phyloP scores from a whole-genome alignment of 2,797 vertebrate genomes.

The Platalea minor region DNA sequence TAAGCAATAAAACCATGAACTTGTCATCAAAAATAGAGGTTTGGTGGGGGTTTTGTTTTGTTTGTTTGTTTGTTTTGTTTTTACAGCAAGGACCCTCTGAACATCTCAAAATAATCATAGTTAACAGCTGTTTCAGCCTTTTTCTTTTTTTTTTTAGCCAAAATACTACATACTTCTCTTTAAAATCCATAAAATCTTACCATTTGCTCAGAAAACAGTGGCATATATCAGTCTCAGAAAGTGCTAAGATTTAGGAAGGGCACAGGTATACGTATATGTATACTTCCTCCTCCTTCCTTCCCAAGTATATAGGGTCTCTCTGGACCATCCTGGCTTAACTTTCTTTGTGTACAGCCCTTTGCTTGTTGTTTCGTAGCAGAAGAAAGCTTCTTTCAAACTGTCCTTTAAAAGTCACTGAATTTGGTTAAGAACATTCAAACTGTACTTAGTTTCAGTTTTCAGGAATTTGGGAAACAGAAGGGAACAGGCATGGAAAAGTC shows the following conservation, averaged over 20 bases:
- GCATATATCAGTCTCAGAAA: neutral
- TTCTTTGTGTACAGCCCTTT: neutral
- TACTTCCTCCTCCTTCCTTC: neutral
- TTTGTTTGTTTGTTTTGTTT: neutral
- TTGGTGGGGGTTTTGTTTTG: neutral
- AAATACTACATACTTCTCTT: neutral
- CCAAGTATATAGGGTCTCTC: neutral
- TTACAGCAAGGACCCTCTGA: neutral
- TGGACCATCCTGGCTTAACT: neutral
- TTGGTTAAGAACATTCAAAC: neutral
- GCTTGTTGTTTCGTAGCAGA: neutral
- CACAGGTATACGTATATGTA: neutral
- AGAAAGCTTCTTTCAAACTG: neutral
- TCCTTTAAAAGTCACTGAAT: neutral
- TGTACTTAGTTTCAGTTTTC: neutral
- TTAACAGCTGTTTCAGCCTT: neutral
- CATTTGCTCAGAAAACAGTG: neutral
- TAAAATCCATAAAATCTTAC: neutral
- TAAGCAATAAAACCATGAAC: neutral
- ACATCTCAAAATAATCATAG: neutral
- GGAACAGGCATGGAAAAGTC: neutral
- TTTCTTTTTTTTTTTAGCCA: neutral
- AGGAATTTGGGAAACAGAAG: neutral
- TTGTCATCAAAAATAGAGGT: neutral
- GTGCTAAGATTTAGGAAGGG: neutral